Percentiles rank a stretch among this genome's conserved stretches.
These are phyloP conservation scores for Hippocampus abdominalis DNA, from an alignment of 2,113 vertebrate species.

Conservation along the genomic window DNA sequence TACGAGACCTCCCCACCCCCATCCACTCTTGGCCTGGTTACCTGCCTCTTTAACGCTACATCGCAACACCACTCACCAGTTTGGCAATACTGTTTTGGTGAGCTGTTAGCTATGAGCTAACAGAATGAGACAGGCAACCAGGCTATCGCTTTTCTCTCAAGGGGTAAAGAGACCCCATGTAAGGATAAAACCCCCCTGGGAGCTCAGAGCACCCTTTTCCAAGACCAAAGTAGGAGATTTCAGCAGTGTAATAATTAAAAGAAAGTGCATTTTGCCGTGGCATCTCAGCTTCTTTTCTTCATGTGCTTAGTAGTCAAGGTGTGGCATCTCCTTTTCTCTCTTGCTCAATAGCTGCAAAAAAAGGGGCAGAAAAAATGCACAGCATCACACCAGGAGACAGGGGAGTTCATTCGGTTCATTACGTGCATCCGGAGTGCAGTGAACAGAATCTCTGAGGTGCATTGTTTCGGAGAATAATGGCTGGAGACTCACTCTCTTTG, in stretches of 20 bases:
- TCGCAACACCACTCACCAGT: conserved; percentile 48
- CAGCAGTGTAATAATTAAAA: conserved; percentile 67
- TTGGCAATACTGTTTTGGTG: conserved; percentile 65
- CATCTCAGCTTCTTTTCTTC: conserved; percentile 58
- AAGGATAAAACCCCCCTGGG: conserved; percentile 49
- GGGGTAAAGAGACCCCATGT: conserved; percentile 35
- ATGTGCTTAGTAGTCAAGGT: conserved; percentile 64
- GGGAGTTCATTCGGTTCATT: background rate
- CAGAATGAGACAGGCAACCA: conserved; percentile 55
- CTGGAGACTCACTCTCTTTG: conserved; percentile 83
- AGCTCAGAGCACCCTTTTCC: conserved; percentile 55
- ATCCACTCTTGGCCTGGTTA: conserved; percentile 43
- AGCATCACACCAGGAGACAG: background rate
- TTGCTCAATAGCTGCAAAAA: conserved; percentile 75
- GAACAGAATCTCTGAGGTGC: background rate
- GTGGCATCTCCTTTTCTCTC: conserved; percentile 77
- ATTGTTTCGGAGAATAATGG: conserved; percentile 18
- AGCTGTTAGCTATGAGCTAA: conserved; percentile 50
- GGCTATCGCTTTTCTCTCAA: conserved; percentile 27
- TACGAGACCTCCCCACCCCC: conserved; percentile 3
- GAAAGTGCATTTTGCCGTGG: conserved; percentile 69
- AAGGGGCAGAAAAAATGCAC: conserved; percentile 33
- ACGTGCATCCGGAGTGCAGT: background rate
- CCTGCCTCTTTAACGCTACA: conserved; percentile 47
- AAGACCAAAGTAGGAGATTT: conserved; percentile 58